These are phyloP conservation scores for Schizopygopsis pylzovi DNA, from an alignment of 2,797 vertebrate species.

Conservation along the genomic window DNA sequence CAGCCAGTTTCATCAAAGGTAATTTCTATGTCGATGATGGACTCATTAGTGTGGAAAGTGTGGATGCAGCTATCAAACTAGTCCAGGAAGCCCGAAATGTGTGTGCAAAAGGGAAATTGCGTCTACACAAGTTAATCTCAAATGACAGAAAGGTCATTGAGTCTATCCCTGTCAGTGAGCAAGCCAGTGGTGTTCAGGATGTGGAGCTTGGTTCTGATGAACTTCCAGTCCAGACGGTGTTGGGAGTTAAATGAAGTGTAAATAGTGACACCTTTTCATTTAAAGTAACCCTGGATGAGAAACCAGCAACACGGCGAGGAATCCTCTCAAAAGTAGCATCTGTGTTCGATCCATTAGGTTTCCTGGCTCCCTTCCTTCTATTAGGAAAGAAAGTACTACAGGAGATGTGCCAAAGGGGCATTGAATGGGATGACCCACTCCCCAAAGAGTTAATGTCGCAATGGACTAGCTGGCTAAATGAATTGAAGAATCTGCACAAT, in stretches of 20 bases:
- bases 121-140: slow-evolving; percentile 42
- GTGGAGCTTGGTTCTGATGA: slow-evolving; percentile 31
- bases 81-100: slow-evolving; percentile 8
- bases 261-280: slow-evolving; percentile 24
- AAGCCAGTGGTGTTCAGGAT: slow-evolving; percentile 25
- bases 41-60: too few species aligned
- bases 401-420: slow-evolving; percentile 54
- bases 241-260: slow-evolving; percentile 45
- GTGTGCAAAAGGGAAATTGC: slow-evolving; percentile 32
- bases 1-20: slow-evolving; percentile 33
- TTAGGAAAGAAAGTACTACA: slow-evolving; percentile 45
- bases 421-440: slow-evolving; percentile 52
- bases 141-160: slow-evolving; percentile 33
- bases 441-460: neutral
- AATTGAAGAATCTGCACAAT: slow-evolving; percentile 37
- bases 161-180: slow-evolving; percentile 33
- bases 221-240: slow-evolving; percentile 46
- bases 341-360: slow-evolving; percentile 54
- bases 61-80: slow-evolving; percentile 11
- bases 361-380: slow-evolving; percentile 49
- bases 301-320: slow-evolving; percentile 14
- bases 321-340: slow-evolving; percentile 30
- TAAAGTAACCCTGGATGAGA: slow-evolving; percentile 28
- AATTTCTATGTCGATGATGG: slow-evolving; percentile 51
- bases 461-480: slow-evolving; percentile 42